Base-by-base conservation (phyloP, 2,113 vertebrate species). In the Megalops atlanticus region DNA sequence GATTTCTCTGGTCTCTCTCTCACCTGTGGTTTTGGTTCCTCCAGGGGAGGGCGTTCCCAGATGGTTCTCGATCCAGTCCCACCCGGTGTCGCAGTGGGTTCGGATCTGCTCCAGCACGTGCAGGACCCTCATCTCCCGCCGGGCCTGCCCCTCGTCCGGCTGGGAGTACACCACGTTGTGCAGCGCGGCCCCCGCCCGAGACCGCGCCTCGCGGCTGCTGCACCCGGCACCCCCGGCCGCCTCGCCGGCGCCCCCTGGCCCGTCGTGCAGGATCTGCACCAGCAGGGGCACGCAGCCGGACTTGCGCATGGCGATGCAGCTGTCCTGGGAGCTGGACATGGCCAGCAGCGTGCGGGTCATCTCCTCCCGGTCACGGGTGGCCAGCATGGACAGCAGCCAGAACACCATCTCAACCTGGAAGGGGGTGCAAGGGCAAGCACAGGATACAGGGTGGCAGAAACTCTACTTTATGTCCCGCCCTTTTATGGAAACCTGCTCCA, bases 151-250 rank as follows among this genome's bases (percentile, higher is more conserved):
- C 85, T 99, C 97, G 24, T 99, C 98, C 0, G 95, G 96, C 93
- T 99, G 98, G 0, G 96, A 98, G 94, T 97, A 98, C 84, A 99
- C 91, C 33, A 99, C 96, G 92, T 99, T 99, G 93, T 99, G 98
- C 10, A 99, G 93, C 0, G 98, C 96, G 0, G 97, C 97, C 3
- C 97, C 96, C 49, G 98, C 97, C 0, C 96, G 91, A 88, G 97
- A 97, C 27, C 95, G 95, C 0, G 97, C 96, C 2, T 99, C 97
- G 71, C 97, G 95, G 88, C 92, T 95, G 86, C 93, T 92, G 81
- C 14, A 0, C 74, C 36, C 47, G 7, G n/a, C n/a, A n/a, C 74
- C 0, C 88, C 92, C 10, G 41, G 76, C 24, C 1, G 86, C 80
- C 40, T 90, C 88, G 0, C 84, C 80, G 0, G 15, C 0, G 14